These are phyloP conservation scores for Phalloptychus januarius DNA, from an alignment of 2,797 vertebrate genomes.

Conservation along the genomic window DNA sequence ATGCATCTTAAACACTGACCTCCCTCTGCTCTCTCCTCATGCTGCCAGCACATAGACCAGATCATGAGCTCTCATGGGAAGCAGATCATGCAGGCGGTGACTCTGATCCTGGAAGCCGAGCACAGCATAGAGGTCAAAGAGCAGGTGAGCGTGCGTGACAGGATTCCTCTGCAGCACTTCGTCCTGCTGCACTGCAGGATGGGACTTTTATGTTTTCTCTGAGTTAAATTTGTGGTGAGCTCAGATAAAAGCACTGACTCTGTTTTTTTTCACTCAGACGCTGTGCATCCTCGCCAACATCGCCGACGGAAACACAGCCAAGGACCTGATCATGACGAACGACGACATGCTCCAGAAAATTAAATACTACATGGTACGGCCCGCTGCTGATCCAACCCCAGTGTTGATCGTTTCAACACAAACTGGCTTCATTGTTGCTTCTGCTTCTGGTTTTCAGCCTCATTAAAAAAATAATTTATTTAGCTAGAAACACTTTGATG, in stretches of 20 bases:
- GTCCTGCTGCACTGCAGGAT: background rate
- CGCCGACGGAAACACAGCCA: constrained; percentile 96
- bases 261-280: constrained; percentile 81
- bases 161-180: background rate
- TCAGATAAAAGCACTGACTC: background rate
- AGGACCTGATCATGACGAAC: constrained; percentile 98
- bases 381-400: background rate
- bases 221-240: background rate
- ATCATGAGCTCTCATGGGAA: constrained; percentile 99
- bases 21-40: background rate
- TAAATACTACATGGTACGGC: constrained; percentile 96
- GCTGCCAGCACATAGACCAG: constrained; percentile 95
- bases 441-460: background rate
- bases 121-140: constrained; percentile 98
- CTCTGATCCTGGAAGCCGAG: constrained; percentile 96
- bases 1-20: background rate
- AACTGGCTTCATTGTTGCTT: background rate
- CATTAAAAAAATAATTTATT: too few species aligned
- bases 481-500: background rate
- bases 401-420: background rate
- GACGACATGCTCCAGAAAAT: constrained; percentile 99
- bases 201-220: background rate
- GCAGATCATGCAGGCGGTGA: constrained; percentile 99
- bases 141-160: constrained; percentile 81
- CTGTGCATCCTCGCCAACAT: constrained; percentile 97